phyloP scores from a whole-genome alignment of 2,113 vertebrate species.

The Egretta garzetta region DNA sequence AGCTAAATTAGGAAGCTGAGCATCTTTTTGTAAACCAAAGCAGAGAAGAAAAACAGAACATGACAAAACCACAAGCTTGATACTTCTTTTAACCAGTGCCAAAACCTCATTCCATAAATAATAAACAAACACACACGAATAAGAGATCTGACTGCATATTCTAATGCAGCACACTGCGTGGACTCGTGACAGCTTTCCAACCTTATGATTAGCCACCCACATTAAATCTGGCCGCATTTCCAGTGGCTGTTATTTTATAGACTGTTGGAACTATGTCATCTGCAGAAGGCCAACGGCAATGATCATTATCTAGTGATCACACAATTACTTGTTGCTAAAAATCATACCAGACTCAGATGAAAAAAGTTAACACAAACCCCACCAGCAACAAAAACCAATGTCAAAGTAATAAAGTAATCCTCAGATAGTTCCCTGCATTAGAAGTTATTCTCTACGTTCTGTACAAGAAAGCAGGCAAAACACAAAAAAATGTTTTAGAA shows the following conservation, averaged over 20 bases:
- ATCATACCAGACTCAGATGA: neutral
- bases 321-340: neutral
- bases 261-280: conserved; percentile 26
- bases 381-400: neutral
- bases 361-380: neutral
- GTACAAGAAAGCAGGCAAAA: neutral
- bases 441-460: neutral
- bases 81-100: conserved; percentile 52
- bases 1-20: conserved; percentile 39
- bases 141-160: conserved; percentile 6
- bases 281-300: neutral
- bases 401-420: neutral
- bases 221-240: conserved; percentile 19
- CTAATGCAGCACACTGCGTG: neutral
- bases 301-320: neutral
- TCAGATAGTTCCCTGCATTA: neutral
- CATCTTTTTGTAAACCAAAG: conserved; percentile 27
- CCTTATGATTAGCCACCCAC: conserved; percentile 46
- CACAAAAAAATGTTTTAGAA: neutral
- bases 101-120: conserved; percentile 49
- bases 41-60: conserved; percentile 32
- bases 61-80: conserved; percentile 33
- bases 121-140: conserved; percentile 40
- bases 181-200: conserved; percentile 31
- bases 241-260: conserved; percentile 4